These are phyloP conservation scores for Atta texana DNA, from an alignment of 1,140 invertebrate species.

Conservation along the genomic window DNA sequence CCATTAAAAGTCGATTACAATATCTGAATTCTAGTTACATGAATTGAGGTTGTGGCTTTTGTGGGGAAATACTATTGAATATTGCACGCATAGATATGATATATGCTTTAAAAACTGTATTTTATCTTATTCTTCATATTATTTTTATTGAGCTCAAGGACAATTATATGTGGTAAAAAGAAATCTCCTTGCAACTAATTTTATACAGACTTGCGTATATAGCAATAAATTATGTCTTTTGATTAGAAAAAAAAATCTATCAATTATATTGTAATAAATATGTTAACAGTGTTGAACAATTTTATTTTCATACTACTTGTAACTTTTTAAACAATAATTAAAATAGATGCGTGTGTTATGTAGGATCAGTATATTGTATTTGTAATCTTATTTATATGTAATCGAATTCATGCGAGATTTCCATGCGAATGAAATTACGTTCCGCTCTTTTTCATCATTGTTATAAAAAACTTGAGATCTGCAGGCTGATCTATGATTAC, in stretches of 20 bases:
- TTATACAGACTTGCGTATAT: not conserved
- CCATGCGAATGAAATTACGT: not conserved
- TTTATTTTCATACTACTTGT: not conserved
- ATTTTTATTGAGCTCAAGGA: not conserved
- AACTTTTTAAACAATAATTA: not conserved
- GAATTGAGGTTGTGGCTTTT: constrained; percentile 17
- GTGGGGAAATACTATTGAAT: not conserved
- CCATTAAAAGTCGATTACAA: not conserved
- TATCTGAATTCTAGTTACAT: constrained; percentile 7
- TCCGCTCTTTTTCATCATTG: not conserved
- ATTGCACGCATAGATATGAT: not conserved
- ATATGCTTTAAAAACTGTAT: not conserved
- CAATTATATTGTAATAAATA: not conserved
- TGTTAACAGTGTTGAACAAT: not conserved
- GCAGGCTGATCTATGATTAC: not conserved
- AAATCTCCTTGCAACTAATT: not conserved
- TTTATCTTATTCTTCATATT: not conserved
- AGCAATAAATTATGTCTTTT: not conserved
- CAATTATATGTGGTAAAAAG: constrained; percentile 4
- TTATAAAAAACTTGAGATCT: not conserved
- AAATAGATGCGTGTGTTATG: not conserved
- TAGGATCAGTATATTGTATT: not conserved
- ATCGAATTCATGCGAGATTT: not conserved
- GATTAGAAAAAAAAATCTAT: not conserved
- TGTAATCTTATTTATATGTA: not conserved